A percentile compares a stretch with the other conserved stretches of the same genome.
Evolutionary conservation across 2,888 invertebrate species (phyloP).

Genomic region (Zaprionus obscuricornis): DNA sequence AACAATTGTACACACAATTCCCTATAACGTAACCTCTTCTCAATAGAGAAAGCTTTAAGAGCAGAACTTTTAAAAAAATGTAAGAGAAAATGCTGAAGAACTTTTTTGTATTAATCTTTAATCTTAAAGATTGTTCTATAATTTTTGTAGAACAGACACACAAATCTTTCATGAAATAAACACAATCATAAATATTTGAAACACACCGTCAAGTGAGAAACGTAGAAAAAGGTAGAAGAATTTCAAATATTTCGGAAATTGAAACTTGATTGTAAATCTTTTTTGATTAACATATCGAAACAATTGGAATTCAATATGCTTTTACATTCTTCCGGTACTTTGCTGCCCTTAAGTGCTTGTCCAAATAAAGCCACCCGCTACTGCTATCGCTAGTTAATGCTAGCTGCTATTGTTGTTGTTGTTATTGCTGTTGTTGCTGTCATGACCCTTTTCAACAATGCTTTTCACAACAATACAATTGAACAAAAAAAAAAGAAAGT

Average conservation of each 20-base stretch:
- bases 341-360: conserved; percentile 31
- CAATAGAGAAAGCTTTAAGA: too few species aligned
- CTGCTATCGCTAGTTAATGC: too few species aligned
- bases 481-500: conserved; percentile 23
- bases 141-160: too few species aligned
- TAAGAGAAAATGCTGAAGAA: too few species aligned
- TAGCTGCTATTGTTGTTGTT: too few species aligned
- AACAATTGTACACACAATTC: not conserved
- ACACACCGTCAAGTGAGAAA: too few species aligned
- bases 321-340: conserved; percentile 20
- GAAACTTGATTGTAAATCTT: conserved; percentile 2
- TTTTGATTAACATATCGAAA: conserved; percentile 38
- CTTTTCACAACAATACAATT: conserved; percentile 20
- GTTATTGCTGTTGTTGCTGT: conserved; percentile 18
- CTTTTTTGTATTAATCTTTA: too few species aligned
- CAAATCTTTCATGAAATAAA: too few species aligned
- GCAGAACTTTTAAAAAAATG: too few species aligned
- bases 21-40: too few species aligned
- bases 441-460: conserved; percentile 48
- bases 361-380: not conserved
- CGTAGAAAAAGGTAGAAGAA: not conserved
- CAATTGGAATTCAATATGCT: conserved; percentile 34
- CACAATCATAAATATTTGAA: too few species aligned
- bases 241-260: not conserved
- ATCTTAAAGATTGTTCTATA: too few species aligned